These are phyloP conservation scores for Xylocopa sonorina DNA, from an alignment of 1,140 invertebrate genomes.

Conservation along the genomic window DNA sequence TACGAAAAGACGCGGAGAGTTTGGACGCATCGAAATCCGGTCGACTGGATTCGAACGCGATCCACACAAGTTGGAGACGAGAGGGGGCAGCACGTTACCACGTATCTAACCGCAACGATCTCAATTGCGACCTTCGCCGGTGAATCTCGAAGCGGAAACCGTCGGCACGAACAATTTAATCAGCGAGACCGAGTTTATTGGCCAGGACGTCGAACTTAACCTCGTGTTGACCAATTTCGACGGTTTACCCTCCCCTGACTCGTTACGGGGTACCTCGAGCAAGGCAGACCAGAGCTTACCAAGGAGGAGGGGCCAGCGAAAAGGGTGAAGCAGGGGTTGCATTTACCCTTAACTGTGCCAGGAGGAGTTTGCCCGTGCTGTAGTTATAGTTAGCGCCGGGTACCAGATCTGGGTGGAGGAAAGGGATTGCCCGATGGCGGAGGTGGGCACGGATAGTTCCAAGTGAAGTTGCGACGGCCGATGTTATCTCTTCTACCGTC, in stretches of 20 bases:
- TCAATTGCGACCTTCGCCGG: constrained; percentile 51
- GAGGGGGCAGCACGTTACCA: not conserved
- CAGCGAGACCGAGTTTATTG: constrained; percentile 57
- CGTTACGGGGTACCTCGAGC: constrained; percentile 54
- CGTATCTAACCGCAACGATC: constrained; percentile 33
- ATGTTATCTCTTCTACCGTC: constrained; percentile 59
- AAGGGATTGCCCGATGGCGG: constrained; percentile 3
- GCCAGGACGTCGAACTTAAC: constrained; percentile 62
- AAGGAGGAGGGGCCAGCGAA: not conserved
- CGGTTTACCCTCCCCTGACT: constrained; percentile 57
- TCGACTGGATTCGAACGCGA: not conserved
- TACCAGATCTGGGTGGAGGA: not conserved
- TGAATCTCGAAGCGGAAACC: constrained; percentile 34
- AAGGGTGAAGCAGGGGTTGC: constrained; percentile 17
- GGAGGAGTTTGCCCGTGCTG: constrained; percentile 55
- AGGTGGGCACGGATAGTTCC: constrained; percentile 27
- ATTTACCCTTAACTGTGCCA: constrained; percentile 57
- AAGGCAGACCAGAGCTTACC: constrained; percentile 43
- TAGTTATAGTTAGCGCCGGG: constrained; percentile 39
- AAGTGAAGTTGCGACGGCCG: constrained; percentile 53
- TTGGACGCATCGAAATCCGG: not conserved
- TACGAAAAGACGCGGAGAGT: no score
- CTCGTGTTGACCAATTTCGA: constrained; percentile 68
- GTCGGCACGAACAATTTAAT: constrained; percentile 62
- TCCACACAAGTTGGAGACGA: not conserved